phyloP scores from a whole-genome alignment of 2,797 vertebrate genomes.

The Eulemur rubriventer region DNA sequence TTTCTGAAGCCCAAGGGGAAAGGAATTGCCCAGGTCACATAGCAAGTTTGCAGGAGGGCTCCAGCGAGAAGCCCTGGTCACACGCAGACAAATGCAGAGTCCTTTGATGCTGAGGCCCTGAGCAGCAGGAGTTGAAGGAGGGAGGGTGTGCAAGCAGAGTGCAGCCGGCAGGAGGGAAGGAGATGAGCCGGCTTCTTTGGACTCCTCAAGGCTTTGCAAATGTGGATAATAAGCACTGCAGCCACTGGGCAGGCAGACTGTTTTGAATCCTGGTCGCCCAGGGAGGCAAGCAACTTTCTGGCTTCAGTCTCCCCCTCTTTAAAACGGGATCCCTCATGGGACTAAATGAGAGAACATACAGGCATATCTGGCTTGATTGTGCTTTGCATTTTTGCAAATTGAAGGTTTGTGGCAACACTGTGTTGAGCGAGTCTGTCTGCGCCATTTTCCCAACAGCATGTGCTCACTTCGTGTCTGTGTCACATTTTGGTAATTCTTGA shows the following conservation, averaged over 20 bases:
- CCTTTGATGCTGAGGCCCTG: fast-evolving
- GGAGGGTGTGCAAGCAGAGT: not conserved
- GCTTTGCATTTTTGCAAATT: not conserved
- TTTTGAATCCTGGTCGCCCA: not conserved
- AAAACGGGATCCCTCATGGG: not conserved
- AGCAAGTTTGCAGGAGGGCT: not conserved
- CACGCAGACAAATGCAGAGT: not conserved
- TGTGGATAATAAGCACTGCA: not conserved
- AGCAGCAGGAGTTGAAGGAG: not conserved
- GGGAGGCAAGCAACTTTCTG: not conserved
- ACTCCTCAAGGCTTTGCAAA: not conserved
- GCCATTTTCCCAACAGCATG: not conserved
- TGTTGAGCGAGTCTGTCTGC: not conserved
- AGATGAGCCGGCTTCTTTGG: not conserved
- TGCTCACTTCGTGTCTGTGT: not conserved
- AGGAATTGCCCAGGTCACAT: not conserved
- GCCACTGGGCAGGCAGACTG: not conserved
- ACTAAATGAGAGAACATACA: not conserved
- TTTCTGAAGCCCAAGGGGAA: not conserved
- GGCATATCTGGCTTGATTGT: not conserved
- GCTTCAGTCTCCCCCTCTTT: not conserved
- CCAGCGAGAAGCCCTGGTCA: not conserved
- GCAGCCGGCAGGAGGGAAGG: not conserved
- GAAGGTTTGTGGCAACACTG: not conserved
- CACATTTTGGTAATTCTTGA: not conserved